phyloP scores from a whole-genome alignment of 2,113 vertebrate species.

The Antechinus flavipes region DNA sequence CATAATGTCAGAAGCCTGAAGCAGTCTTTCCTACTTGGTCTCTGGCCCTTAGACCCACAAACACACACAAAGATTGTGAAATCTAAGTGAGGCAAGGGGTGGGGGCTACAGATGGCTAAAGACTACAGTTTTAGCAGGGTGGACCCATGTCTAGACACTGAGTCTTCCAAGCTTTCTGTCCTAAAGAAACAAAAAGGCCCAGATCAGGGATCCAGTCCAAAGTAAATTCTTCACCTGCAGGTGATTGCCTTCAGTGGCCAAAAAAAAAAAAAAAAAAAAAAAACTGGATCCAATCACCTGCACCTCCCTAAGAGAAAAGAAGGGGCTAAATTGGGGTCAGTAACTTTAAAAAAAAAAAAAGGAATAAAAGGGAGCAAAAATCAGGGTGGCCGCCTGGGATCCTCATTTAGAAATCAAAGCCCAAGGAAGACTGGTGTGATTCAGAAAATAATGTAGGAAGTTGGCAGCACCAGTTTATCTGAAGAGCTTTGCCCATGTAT shows the following conservation, averaged over 20 bases:
- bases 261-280: not conserved
- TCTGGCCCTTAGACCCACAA: not conserved
- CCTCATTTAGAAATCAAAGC: conserved; percentile 70
- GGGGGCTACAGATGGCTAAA: not conserved
- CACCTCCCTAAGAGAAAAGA: conserved; percentile 18
- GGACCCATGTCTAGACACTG: conserved; percentile 25
- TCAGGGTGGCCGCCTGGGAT: conserved; percentile 71
- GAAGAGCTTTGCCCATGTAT: conserved; percentile 8
- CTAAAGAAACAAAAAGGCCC: not conserved
- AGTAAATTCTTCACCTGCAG: conserved; percentile 26
- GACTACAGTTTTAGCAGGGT: not conserved
- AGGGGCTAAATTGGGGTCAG: conserved; percentile 23
- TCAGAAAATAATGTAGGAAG: conserved; percentile 65
- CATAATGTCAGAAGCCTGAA: not conserved
- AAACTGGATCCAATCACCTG: conserved; percentile 60
- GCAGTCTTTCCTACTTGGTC: not conserved
- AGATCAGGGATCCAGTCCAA: conserved; percentile 28
- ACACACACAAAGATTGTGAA: not conserved
- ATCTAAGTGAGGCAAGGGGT: not conserved
- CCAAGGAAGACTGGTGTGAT: conserved; percentile 23
- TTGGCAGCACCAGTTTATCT: conserved; percentile 15
- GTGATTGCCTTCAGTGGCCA: conserved; percentile 53
- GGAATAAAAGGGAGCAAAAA: conserved; percentile 63
- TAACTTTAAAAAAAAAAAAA: conserved; percentile 43
- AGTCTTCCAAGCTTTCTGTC: not conserved